Conservation (phyloP, 2,797 vertebrate genomes). For the Pseudomugil gertrudae region DNA sequence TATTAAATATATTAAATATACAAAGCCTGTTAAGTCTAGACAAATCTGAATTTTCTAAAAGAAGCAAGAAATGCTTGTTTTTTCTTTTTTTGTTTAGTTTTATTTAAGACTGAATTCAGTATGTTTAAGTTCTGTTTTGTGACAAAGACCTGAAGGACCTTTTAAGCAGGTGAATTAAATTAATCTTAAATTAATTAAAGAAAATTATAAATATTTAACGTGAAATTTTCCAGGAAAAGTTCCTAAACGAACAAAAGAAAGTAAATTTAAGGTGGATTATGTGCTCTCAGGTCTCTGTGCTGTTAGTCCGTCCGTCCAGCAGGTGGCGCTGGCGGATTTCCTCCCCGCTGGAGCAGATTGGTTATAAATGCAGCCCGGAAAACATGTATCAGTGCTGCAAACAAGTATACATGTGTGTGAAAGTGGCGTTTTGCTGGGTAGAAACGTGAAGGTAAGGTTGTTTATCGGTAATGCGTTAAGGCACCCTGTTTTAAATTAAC, state of each 20-base stretch:
- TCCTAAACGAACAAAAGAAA: background rate
- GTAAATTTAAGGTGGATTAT: no score
- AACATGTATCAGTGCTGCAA: conserved; percentile 8
- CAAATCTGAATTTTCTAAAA: no score
- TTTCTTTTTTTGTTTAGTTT: no score
- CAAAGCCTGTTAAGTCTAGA: background rate
- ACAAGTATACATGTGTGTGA: conserved; percentile 42
- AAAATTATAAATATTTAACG: no score
- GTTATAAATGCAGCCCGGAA: conserved; percentile 70
- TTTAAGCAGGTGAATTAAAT: no score
- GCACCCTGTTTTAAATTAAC: accelerated
- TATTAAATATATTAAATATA: conserved; percentile 10
- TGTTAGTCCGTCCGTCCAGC: conserved; percentile 24
- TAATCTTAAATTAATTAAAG: no score
- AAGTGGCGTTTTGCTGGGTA: conserved; percentile 15
- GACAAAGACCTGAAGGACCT: no score
- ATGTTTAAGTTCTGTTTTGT: no score
- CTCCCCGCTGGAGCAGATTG: conserved; percentile 3
- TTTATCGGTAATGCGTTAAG: accelerated
- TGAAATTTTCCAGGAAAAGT: no score
- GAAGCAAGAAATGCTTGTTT: no score
- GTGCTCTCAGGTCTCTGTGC: background rate
- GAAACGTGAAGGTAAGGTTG: conserved; percentile 59
- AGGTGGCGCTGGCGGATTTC: conserved; percentile 35
- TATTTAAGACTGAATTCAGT: no score